These are phyloP conservation scores for Actinia tenebrosa DNA, from an alignment of 64 coral and sea anemone species.

Conservation along the genomic window DNA sequence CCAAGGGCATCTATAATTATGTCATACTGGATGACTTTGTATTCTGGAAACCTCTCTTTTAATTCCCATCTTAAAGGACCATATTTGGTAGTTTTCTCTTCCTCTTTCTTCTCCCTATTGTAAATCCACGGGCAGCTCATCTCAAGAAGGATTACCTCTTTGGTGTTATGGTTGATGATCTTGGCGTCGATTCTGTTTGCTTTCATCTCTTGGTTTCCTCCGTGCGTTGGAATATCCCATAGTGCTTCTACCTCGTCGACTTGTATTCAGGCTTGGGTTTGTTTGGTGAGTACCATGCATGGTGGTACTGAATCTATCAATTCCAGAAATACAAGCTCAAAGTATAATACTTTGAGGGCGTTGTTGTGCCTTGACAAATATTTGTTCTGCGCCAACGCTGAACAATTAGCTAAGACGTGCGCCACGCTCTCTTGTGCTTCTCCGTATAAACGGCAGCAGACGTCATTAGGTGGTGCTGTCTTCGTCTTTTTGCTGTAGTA, in stretches of 20 bases:
- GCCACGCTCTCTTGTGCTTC: no score
- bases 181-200: constrained; percentile 7
- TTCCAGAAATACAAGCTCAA: constrained; percentile 33
- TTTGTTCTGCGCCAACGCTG: constrained; percentile 50
- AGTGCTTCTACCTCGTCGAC: constrained; percentile 36
- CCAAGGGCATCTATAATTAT: no score
- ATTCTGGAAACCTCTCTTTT: no score
- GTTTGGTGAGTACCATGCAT: constrained; percentile 31
- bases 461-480: no score
- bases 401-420: background rate
- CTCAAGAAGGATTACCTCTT: background rate
- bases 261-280: constrained; percentile 43
- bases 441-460: no score
- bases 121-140: no score
- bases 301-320: constrained; percentile 36
- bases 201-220: background rate
- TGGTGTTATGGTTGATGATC: background rate
- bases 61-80: no score
- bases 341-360: constrained; percentile 36
- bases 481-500: no score
- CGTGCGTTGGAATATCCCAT: constrained; percentile 16
- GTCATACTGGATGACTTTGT: no score
- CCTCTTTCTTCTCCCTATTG: no score
- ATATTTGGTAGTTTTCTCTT: no score
- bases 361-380: constrained; percentile 43